A percentile compares a stretch with the other conserved stretches of the same genome.
phyloP scores from a whole-genome alignment of 2,888 invertebrate genomes.

The Strigamia crassipes region DNA sequence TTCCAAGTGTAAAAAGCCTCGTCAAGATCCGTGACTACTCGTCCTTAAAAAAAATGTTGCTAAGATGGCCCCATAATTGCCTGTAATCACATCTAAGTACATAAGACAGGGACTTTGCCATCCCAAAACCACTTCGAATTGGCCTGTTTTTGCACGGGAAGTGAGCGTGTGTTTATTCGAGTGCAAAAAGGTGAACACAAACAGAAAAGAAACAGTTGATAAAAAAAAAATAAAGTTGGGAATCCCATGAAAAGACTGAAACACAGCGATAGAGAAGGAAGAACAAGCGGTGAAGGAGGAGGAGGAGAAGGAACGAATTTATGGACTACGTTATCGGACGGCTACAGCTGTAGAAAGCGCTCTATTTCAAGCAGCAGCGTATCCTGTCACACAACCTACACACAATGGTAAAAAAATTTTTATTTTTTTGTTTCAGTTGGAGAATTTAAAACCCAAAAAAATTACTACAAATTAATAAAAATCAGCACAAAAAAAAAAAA shows the following conservation, averaged over 20 bases:
- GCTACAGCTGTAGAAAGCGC: constrained; percentile 40
- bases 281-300: constrained; percentile 16
- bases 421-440: neutral
- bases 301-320: constrained; percentile 25
- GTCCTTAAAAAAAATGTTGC: constrained; percentile 22
- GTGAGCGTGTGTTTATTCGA: constrained; percentile 15
- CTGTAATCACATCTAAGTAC: constrained; percentile 25
- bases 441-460: neutral
- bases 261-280: constrained; percentile 38
- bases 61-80: neutral
- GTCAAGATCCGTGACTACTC: neutral
- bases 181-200: constrained; percentile 38
- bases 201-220: constrained; percentile 23
- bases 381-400: neutral
- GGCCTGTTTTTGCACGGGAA: constrained; percentile 1
- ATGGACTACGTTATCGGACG: constrained; percentile 40
- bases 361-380: constrained; percentile 38
- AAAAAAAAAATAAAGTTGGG: constrained; percentile 40
- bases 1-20: neutral
- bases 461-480: neutral
- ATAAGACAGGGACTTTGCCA: constrained; percentile 28
- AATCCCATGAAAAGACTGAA: constrained; percentile 37
- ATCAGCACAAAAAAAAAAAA: neutral
- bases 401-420: neutral
- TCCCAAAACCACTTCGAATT: constrained; percentile 12